A percentile compares a stretch with the other conserved stretches of the same genome.
These are phyloP conservation scores for Alentia gelatinosa DNA, from an alignment of 2,888 invertebrate genomes.

Conservation along the genomic window DNA sequence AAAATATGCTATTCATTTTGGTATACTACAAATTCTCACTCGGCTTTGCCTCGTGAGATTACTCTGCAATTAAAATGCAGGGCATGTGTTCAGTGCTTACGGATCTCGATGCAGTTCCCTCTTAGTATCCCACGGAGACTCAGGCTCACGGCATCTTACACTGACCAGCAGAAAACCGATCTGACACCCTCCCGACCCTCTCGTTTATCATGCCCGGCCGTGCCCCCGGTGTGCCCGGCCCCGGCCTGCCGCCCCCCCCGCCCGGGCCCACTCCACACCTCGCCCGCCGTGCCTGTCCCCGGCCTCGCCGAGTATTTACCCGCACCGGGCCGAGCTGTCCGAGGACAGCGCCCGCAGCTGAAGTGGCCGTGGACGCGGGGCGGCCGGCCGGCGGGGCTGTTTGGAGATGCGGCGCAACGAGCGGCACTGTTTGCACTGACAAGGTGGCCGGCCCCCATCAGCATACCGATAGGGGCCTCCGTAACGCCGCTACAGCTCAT, in stretches of 20 bases:
- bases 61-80: no score
- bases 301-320: background rate
- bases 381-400: background rate
- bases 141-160: background rate
- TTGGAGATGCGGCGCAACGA: constrained; percentile 7
- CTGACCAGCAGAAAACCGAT: background rate
- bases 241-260: background rate
- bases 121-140: background rate
- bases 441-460: background rate
- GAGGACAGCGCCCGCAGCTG: background rate
- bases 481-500: background rate
- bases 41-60: no score
- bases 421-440: constrained; percentile 6
- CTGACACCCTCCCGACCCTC: background rate
- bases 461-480: background rate
- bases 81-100: no score
- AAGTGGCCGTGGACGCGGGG: background rate
- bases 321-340: background rate
- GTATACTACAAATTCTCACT: no score
- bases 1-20: no score
- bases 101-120: no score
- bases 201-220: background rate
- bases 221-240: background rate
- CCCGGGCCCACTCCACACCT: background rate
- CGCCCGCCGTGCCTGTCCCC: background rate